These are phyloP conservation scores for Brachystomella parvula DNA, from an alignment of 1,140 invertebrate genomes.

Conservation along the genomic window DNA sequence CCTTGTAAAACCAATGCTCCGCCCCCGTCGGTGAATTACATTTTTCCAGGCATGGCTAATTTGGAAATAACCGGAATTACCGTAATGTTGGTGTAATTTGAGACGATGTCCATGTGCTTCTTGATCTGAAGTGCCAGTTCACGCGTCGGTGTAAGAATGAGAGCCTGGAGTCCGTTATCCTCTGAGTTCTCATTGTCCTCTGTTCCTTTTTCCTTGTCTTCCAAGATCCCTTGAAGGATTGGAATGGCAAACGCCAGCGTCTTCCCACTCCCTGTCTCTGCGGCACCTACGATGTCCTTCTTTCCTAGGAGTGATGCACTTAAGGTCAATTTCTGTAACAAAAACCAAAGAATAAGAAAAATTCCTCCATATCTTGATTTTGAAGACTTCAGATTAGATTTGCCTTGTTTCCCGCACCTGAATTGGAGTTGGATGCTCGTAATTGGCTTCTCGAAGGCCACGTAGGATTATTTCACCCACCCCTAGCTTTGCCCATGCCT, in stretches of 20 bases:
- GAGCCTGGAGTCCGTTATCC: constrained; percentile 53
- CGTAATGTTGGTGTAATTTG: constrained; percentile 69
- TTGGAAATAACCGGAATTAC: constrained; percentile 40
- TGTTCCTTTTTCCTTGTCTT: constrained; percentile 39
- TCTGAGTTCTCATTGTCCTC: neutral
- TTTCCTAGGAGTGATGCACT: constrained; percentile 76
- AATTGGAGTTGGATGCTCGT: constrained; percentile 75
- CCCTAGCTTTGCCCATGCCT: constrained; percentile 62
- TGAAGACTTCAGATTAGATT: neutral
- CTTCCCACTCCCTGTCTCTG: constrained; percentile 96
- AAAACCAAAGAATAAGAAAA: neutral
- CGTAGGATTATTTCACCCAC: constrained; percentile 62
- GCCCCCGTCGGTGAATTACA: neutral
- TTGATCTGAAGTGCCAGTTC: constrained; percentile 91
- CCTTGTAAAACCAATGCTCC: too few relatives aligned
- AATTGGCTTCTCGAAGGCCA: constrained; percentile 65
- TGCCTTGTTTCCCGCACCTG: constrained; percentile 44
- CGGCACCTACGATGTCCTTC: constrained; percentile 86
- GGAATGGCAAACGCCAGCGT: constrained; percentile 95
- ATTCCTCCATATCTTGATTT: constrained; percentile 11
- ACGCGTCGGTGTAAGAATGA: constrained; percentile 88
- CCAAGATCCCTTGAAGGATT: constrained; percentile 72
- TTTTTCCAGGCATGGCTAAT: neutral
- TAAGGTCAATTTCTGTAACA: constrained; percentile 56
- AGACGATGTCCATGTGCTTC: constrained; percentile 68